These are phyloP conservation scores for Heliconius melpomene DNA, from an alignment of 1,140 invertebrate genomes.

Conservation along the genomic window DNA sequence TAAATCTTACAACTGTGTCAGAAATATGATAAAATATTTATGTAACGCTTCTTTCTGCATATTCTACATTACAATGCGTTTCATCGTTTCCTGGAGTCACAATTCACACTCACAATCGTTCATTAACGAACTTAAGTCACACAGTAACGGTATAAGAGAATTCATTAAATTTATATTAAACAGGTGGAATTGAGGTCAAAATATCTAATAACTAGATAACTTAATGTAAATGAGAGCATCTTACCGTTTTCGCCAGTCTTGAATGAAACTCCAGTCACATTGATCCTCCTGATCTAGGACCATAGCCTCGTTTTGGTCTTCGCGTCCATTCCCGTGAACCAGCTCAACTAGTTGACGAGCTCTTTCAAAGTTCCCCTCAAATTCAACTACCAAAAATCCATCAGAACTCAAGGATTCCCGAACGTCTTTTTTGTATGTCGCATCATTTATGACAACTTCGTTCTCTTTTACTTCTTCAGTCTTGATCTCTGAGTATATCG, in stretches of 20 bases:
- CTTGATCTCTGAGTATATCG: constrained; percentile 76
- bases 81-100: constrained; percentile 33
- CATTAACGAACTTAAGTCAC: constrained; percentile 35
- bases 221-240: constrained; percentile 42
- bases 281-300: constrained; percentile 79
- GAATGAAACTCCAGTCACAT: constrained; percentile 87
- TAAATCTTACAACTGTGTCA: constrained; percentile 22
- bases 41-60: constrained; percentile 12
- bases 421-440: constrained; percentile 71
- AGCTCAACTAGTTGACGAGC: constrained; percentile 83
- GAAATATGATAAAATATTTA: constrained; percentile 27
- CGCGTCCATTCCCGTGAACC: constrained; percentile 73
- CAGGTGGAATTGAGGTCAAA: constrained; percentile 27
- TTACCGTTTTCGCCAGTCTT: constrained; percentile 86
- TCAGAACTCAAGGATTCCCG: constrained; percentile 70
- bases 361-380: constrained; percentile 84
- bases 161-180: constrained; percentile 37
- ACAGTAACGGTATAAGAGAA: constrained; percentile 39
- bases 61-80: constrained; percentile 36
- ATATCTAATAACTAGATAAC: constrained; percentile 21
- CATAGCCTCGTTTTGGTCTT: constrained; percentile 74
- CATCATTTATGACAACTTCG: constrained; percentile 63
- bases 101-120: constrained; percentile 28
- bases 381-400: constrained; percentile 84
- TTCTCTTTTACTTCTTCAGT: constrained; percentile 47